These are phyloP conservation scores for Chaetodon auriga DNA, from an alignment of 2,113 vertebrate species.

Conservation along the genomic window DNA sequence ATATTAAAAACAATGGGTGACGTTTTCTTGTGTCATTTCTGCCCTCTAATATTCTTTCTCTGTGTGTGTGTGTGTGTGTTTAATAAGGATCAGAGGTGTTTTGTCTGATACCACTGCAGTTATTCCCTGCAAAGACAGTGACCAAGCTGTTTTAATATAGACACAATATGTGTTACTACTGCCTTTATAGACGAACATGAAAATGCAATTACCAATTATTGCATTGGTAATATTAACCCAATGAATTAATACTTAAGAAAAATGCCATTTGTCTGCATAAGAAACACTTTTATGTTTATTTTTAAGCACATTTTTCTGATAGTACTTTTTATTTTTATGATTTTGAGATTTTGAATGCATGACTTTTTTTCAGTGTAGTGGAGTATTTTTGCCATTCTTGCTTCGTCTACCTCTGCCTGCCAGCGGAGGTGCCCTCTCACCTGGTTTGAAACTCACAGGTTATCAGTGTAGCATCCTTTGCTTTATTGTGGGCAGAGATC, in stretches of 20 bases:
- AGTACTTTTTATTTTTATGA: not conserved
- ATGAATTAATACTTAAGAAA: too few relatives aligned
- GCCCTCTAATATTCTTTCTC: not conserved
- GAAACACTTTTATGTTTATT: not conserved
- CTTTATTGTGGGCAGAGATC: not conserved
- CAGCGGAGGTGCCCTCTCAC: constrained; percentile 10
- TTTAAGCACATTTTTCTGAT: not conserved
- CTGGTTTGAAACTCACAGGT: not conserved
- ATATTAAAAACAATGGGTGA: too few relatives aligned
- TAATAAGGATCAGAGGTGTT: not conserved
- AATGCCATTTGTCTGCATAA: not conserved
- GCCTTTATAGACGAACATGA: not conserved
- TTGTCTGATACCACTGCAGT: not conserved
- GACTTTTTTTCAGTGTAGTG: not conserved
- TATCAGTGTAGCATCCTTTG: not conserved
- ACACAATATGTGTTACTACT: not conserved
- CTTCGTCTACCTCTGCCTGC: not conserved
- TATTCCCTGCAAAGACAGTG: too few relatives aligned
- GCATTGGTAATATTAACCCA: too few relatives aligned
- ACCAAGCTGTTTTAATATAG: not conserved
- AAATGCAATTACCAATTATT: too few relatives aligned
- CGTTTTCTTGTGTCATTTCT: not conserved
- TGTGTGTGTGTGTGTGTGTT: not conserved
- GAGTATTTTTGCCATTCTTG: not conserved
- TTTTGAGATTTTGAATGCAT: not conserved